Evolutionary conservation across 2,888 invertebrate genomes (phyloP).

Genomic region (Noctua pronuba): DNA sequence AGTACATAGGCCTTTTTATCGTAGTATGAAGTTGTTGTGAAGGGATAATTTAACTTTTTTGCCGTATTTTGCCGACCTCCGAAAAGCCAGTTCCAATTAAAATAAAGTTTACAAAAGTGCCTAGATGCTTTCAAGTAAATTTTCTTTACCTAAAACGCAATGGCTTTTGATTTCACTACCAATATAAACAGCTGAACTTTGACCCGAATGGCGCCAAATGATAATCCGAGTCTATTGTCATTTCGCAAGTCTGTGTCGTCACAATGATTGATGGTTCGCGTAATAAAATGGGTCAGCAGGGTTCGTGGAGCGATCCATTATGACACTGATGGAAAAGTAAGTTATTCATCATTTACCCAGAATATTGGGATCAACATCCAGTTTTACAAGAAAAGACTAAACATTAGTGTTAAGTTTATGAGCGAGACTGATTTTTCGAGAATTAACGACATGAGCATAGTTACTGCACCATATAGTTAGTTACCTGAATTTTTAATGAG

Average conservation of each 20-base stretch:
- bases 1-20: not conserved
- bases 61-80: not conserved
- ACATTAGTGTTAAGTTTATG: not conserved
- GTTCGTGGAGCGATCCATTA: slow-evolving; percentile 20
- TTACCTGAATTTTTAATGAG: not conserved
- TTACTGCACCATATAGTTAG: not conserved
- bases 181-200: slow-evolving; percentile 36
- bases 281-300: slow-evolving; percentile 51
- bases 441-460: not conserved
- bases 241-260: slow-evolving; percentile 26
- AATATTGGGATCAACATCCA: not conserved
- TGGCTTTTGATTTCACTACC: slow-evolving; percentile 19
- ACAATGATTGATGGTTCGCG: slow-evolving; percentile 51
- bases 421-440: not conserved
- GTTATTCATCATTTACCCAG: not conserved
- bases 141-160: slow-evolving; percentile 1
- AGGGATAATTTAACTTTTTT: not conserved
- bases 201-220: slow-evolving; percentile 39
- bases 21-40: not conserved
- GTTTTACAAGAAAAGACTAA: not conserved
- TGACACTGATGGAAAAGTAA: not conserved
- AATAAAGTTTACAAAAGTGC: not conserved
- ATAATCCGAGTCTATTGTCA: slow-evolving; percentile 38
- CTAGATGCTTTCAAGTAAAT: not conserved
- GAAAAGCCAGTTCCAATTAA: not conserved